Base-by-base conservation (phyloP, 2,113 vertebrate genomes). In the Spermophilus dauricus region DNA sequence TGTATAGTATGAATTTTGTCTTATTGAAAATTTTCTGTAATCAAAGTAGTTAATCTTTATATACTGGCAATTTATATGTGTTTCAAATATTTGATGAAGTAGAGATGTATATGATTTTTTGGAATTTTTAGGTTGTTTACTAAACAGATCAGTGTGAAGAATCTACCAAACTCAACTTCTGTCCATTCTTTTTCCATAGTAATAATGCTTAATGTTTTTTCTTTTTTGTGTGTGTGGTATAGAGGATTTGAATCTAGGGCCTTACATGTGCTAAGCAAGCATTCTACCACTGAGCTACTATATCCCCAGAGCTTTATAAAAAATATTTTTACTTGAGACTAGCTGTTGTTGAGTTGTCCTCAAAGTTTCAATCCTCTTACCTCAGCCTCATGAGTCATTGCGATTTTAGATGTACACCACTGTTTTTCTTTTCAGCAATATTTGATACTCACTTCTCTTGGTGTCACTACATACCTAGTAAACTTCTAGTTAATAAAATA, bases 401-500 rank as follows among this genome's bases (percentile, higher is more conserved):
- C 1, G 24, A 28, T 63, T 63, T 10, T 63, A 63, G 24, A 11
- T 18, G 32, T 70, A 30, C 16, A n/a, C 32, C 17, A n/a, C 67
- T 17, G 11, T 13, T 82, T 91, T 86, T 95, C 26, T 70, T 73
- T 96, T 89, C 80, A 42, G 26, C 76, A 91, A 61, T 91, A 77
- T 30, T 53, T 93, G 37, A 67, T 87, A 81, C 5, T 80, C 32
- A 95, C 11, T 76, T 95, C 32, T 95, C 72, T 69, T 34, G 45
- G 22, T 96, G 13, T 91, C 61, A 85, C 13, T 86, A 78, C 12
- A 48, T 34, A 84, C 32, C 95, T 95, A 69, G 4, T 39, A 78
- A 91, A 89, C 51, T 78, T 96, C 65, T 93, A 90, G 32, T 77
- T 96, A 91, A 89, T 91, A 67, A 96, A 89, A 81, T 78, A 94